These are phyloP conservation scores for Motacilla alba DNA, from an alignment of 2,113 vertebrate genomes.

Conservation along the genomic window DNA sequence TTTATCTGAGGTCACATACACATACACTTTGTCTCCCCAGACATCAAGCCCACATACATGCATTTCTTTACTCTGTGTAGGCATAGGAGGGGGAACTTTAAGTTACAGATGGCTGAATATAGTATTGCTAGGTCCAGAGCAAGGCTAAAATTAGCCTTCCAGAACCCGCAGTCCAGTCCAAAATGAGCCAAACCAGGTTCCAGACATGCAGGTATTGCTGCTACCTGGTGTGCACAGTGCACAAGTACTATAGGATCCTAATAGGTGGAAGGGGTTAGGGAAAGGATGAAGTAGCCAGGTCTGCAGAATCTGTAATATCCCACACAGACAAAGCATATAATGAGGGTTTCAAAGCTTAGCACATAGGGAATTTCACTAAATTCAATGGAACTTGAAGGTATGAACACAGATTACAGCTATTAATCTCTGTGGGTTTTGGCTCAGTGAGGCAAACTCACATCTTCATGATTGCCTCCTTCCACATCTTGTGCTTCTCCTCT, in stretches of 20 bases:
- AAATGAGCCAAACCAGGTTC: neutral
- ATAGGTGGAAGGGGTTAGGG: neutral
- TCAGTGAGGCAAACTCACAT: neutral
- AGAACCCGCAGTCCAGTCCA: slow-evolving; percentile 10
- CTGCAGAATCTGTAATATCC: neutral
- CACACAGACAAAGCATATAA: neutral
- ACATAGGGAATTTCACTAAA: neutral
- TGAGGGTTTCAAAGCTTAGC: neutral
- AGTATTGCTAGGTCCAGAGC: neutral
- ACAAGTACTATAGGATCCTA: neutral
- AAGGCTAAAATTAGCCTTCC: slow-evolving; percentile 16
- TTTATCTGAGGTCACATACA: slow-evolving; percentile 23
- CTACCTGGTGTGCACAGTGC: neutral
- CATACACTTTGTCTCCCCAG: neutral
- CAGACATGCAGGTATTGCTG: neutral
- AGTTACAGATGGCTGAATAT: slow-evolving; percentile 31
- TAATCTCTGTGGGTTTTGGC: neutral
- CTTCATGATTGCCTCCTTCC: neutral
- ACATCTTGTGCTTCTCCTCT: neutral
- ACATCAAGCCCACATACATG: neutral
- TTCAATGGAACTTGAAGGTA: neutral
- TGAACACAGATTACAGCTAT: neutral
- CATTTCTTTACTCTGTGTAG: slow-evolving; percentile 14
- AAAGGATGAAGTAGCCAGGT: neutral
- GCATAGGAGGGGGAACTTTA: slow-evolving; percentile 5